These are phyloP conservation scores for Hiodon alosoides DNA, from an alignment of 2,113 vertebrate species.

Conservation along the genomic window DNA sequence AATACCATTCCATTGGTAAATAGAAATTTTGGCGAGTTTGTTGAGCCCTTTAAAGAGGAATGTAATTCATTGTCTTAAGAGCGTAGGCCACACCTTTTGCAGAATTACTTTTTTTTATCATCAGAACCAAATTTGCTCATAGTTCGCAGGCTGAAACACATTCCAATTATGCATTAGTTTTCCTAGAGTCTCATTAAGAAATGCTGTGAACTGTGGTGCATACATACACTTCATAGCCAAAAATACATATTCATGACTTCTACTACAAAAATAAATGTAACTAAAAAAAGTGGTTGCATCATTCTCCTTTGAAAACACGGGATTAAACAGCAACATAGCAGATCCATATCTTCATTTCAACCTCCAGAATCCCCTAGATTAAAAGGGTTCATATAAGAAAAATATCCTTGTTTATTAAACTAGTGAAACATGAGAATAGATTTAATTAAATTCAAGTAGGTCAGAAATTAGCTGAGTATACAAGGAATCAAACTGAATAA, in stretches of 20 bases:
- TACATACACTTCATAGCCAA: not conserved
- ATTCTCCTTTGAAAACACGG: slow-evolving; percentile 16
- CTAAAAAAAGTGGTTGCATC: slow-evolving; percentile 4
- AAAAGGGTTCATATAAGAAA: slow-evolving; percentile 47
- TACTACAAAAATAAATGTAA: slow-evolving; percentile 14
- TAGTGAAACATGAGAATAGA: slow-evolving; percentile 53
- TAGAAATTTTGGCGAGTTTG: too few species aligned
- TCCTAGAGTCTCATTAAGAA: not conserved
- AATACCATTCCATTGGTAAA: too few species aligned
- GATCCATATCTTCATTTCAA: slow-evolving; percentile 18
- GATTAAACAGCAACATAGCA: not conserved
- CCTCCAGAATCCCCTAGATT: slow-evolving; percentile 28
- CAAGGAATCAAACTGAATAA: slow-evolving; percentile 59
- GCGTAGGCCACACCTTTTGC: too few species aligned
- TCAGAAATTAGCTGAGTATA: slow-evolving; percentile 53
- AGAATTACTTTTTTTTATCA: too few species aligned
- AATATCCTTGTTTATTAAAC: slow-evolving; percentile 56
- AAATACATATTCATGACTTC: slow-evolving; percentile 1
- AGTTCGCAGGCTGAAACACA: not conserved
- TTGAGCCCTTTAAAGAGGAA: too few species aligned
- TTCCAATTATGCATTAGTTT: not conserved
- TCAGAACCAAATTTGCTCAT: too few species aligned
- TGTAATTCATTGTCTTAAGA: too few species aligned
- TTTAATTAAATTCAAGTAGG: slow-evolving; percentile 64
- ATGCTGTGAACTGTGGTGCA: not conserved